A percentile compares a stretch with the other conserved stretches of the same genome.
These are phyloP conservation scores for Eupelmus urozonus DNA, from an alignment of 2,888 invertebrate genomes.

Conservation along the genomic window DNA sequence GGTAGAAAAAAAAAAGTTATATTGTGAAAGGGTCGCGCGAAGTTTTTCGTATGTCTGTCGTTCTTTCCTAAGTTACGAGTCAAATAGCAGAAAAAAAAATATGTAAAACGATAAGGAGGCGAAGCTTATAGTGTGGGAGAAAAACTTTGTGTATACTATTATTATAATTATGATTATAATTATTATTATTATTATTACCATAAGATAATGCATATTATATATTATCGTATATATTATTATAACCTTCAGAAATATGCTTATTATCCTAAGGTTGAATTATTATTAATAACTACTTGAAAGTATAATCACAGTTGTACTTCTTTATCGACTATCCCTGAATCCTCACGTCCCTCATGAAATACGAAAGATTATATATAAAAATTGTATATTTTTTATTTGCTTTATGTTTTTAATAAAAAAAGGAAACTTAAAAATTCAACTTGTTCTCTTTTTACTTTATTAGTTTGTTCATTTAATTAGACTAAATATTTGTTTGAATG, in stretches of 20 bases:
- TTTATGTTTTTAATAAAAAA: slow-evolving; percentile 45
- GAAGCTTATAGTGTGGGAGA: slow-evolving; percentile 59
- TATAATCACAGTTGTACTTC: slow-evolving; percentile 59
- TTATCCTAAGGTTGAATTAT: slow-evolving; percentile 69
- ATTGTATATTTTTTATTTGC: slow-evolving; percentile 46
- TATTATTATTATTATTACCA: slow-evolving; percentile 59
- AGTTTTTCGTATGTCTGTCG: slow-evolving; percentile 61
- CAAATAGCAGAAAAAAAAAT: slow-evolving; percentile 61
- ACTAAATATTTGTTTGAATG: background rate
- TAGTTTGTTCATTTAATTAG: background rate
- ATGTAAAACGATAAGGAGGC: slow-evolving; percentile 38
- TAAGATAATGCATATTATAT: slow-evolving; percentile 65
- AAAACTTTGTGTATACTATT: slow-evolving; percentile 68
- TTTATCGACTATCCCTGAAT: slow-evolving; percentile 28
- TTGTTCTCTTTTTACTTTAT: slow-evolving; percentile 7
- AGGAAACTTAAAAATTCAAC: slow-evolving; percentile 3
- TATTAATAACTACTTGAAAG: slow-evolving; percentile 72
- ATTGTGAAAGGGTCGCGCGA: slow-evolving; percentile 21
- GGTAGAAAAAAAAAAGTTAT: slow-evolving; percentile 7
- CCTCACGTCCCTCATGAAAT: slow-evolving; percentile 4
- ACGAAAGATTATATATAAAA: slow-evolving; percentile 26
- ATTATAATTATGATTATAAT: slow-evolving; percentile 56
- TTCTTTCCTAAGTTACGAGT: slow-evolving; percentile 67
- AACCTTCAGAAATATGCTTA: slow-evolving; percentile 69
- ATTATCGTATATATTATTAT: slow-evolving; percentile 67